Conservation (phyloP, 2,797 vertebrate species). For the Alosa sapidissima region DNA sequence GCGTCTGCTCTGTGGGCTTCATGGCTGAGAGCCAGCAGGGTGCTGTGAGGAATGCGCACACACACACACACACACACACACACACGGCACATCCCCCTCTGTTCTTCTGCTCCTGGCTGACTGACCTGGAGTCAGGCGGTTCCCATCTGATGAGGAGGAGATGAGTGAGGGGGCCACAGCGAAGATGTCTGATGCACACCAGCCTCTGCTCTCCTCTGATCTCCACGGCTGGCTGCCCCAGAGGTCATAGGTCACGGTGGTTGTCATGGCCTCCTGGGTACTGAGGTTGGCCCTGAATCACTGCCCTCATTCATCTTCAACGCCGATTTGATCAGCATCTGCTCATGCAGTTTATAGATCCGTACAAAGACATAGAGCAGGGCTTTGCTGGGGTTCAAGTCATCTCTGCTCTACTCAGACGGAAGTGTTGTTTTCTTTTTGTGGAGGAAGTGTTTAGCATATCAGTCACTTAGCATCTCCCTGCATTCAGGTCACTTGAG, state of each 20-base stretch:
- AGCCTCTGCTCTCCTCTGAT: background rate
- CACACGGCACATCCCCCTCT: background rate
- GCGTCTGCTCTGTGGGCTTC: background rate
- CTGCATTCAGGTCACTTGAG: background rate
- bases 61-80: slow-evolving; percentile 1
- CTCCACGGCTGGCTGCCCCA: background rate
- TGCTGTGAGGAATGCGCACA: background rate
- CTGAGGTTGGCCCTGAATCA: background rate
- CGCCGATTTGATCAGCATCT: background rate
- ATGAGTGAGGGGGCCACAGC: background rate
- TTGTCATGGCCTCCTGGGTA: background rate
- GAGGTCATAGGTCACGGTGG: background rate
- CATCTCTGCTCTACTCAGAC: too few relatives aligned
- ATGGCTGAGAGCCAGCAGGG: background rate
- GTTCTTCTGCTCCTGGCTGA: background rate
- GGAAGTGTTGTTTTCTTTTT: background rate
- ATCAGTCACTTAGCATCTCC: background rate
- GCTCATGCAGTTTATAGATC: background rate
- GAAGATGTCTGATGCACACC: background rate
- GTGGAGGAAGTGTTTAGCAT: background rate
- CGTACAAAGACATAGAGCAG: background rate
- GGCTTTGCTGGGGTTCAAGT: background rate
- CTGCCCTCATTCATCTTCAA: background rate
- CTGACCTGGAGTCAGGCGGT: background rate
- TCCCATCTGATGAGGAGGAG: background rate